Evolutionary conservation across 1,140 invertebrate genomes (phyloP), one percentile per base, ranked within the genome.

Genomic region (Drosophila yakuba): DNA sequence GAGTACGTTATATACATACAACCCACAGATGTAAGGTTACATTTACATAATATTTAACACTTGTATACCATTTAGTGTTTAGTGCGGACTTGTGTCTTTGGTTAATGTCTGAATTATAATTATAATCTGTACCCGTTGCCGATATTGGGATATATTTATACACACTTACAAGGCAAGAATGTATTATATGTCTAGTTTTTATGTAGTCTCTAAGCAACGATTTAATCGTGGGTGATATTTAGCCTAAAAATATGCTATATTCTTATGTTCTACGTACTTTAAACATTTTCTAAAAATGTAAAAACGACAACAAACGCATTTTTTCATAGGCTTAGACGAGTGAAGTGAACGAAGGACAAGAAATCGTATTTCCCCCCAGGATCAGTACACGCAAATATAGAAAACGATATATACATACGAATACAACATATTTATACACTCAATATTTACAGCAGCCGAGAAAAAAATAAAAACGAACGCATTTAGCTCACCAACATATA

Each of bases 211-310:
- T 89, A 89, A 90, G 82, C 77, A 88, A 78, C 90, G 90, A 91
- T 91, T 81, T 81, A 91, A 91, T 91, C 90, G 90, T 91, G 83
- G 90, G 90, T 91, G 90, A 91, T 91, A 91, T 91, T 91, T 91
- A 91, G 90, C 85, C 85, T 91, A 91, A 84, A 74, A 83, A 90
- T 90, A 83, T 90, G 80, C 84, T 89, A 88, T 89, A 89, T 89
- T 89, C 85, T 89, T 89, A 89, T 88, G 84, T 89, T 89, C 84
- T 89, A 69, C 67, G 79, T 88, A 88, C 84, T 89, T 89, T 89
- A 84, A 79, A 72, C 84, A 89, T 89, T 89, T 89, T 89, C 77
- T 69, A 88, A 89, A 89, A 89, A 89, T 89, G 84, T 84, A 74
- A 77, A 88, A 66, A 36, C 56, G 68, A 58, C 51, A 78, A 68